Conservation (phyloP, 30 jellyfish, hydroid and myxozoan genomes). For the Nemopilema nomurai region DNA sequence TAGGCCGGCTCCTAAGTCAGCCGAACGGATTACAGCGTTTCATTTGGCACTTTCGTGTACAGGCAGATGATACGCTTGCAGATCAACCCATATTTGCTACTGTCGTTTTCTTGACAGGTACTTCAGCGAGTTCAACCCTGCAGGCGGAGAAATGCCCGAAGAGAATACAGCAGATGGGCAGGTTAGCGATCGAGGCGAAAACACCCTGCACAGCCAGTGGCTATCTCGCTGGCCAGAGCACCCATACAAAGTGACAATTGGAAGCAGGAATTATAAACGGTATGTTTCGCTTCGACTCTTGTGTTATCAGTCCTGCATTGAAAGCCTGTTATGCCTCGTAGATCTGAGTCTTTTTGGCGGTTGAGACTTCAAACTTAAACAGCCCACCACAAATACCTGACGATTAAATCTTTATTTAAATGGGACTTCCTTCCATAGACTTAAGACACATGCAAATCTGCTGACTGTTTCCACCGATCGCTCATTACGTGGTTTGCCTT, state of each 20-base stretch:
- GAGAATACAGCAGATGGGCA: neutral
- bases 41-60: neutral
- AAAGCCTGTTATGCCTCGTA: neutral
- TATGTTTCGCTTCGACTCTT: neutral
- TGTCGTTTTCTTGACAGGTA: neutral
- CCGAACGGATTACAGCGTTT: neutral
- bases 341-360: neutral
- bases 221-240: conserved; percentile 40
- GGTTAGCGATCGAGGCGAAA: neutral
- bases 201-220: neutral
- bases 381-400: neutral
- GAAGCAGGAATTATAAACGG: conserved; percentile 34
- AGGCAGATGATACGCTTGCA: neutral
- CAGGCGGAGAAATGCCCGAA: conserved; percentile 36
- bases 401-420: neutral
- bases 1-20: conserved; percentile 2
- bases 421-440: neutral
- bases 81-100: neutral
- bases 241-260: conserved; percentile 40
- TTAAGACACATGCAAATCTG: neutral
- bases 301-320: no score
- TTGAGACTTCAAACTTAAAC: neutral
- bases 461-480: neutral
- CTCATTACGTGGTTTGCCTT: neutral
- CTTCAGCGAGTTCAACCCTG: neutral